These are phyloP conservation scores for Boleophthalmus pectinirostris DNA, from an alignment of 2,113 vertebrate genomes.

Conservation along the genomic window DNA sequence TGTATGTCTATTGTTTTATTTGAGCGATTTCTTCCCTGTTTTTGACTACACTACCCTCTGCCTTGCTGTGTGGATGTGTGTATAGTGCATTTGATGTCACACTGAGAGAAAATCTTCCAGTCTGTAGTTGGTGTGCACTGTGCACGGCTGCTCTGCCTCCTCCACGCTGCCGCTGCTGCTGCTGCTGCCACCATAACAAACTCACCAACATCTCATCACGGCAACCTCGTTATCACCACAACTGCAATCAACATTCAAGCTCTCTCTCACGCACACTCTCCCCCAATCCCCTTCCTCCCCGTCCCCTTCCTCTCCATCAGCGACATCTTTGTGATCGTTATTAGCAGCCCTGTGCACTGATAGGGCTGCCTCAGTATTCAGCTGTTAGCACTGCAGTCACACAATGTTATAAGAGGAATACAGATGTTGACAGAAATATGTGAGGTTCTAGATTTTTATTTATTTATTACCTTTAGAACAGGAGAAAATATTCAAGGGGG, in stretches of 20 bases:
- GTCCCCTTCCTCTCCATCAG: background rate
- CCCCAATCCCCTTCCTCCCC: conserved; percentile 13
- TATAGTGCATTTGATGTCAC: conserved; percentile 27
- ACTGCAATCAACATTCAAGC: conserved; percentile 38
- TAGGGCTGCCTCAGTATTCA: conserved; percentile 35
- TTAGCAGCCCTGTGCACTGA: conserved; percentile 24
- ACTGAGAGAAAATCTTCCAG: conserved; percentile 59
- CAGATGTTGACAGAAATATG: conserved; percentile 36
- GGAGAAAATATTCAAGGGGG: too few relatives aligned
- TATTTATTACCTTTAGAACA: too few relatives aligned
- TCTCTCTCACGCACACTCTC: conserved; percentile 28
- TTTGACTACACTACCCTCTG: conserved; percentile 12
- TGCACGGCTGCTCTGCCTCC: conserved; percentile 57
- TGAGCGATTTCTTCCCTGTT: background rate
- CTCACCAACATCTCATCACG: conserved; percentile 33
- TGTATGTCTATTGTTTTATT: background rate
- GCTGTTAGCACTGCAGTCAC: conserved; percentile 20
- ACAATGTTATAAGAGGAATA: conserved; percentile 39
- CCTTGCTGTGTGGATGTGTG: conserved; percentile 6
- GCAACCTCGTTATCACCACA: conserved; percentile 62
- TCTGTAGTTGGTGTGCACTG: conserved; percentile 63
- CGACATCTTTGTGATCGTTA: conserved; percentile 37
- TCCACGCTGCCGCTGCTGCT: conserved; percentile 32
- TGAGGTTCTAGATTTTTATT: conserved; percentile 3
- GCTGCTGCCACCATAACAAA: conserved; percentile 41